Percentiles rank a stretch among this genome's conserved stretches.
Evolutionary conservation across 2,113 vertebrate genomes (phyloP).

Genomic region (Camelus dromedarius): DNA sequence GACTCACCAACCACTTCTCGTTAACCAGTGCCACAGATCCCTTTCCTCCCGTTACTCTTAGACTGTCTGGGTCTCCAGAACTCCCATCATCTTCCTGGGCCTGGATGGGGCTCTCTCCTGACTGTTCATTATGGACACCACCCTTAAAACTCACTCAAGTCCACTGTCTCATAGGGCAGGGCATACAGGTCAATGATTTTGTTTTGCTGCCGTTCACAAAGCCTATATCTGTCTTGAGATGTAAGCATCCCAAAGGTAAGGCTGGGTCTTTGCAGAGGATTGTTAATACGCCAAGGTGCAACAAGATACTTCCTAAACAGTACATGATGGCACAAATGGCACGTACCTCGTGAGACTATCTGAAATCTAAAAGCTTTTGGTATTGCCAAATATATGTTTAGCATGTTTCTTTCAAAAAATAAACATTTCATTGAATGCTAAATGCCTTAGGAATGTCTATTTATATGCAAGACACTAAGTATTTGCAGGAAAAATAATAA

Average conservation of each 20-base stretch:
- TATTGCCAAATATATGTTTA: background rate
- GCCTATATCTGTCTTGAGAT: background rate
- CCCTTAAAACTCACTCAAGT: background rate
- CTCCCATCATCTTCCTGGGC: background rate
- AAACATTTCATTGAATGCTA: conserved; percentile 31
- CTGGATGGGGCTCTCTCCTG: background rate
- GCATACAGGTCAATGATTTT: background rate
- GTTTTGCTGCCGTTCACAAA: background rate
- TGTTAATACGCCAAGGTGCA: background rate
- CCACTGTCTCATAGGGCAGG: too few species aligned
- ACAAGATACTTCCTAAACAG: background rate
- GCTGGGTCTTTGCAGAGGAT: background rate
- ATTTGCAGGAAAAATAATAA: background rate
- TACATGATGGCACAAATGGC: background rate
- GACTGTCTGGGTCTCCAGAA: too few species aligned
- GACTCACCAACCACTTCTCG: background rate
- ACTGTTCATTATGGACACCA: background rate
- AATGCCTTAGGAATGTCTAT: conserved; percentile 3
- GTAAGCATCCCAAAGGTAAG: background rate
- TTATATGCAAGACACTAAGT: background rate
- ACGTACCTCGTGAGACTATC: background rate
- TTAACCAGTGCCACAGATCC: background rate
- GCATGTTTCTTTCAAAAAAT: background rate
- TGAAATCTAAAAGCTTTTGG: background rate
- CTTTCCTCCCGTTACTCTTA: background rate